Evolutionary conservation across 2,888 invertebrate species (phyloP), one percentile per base, ranked within the genome.

Genomic region (Chloroclysta siterata): DNA sequence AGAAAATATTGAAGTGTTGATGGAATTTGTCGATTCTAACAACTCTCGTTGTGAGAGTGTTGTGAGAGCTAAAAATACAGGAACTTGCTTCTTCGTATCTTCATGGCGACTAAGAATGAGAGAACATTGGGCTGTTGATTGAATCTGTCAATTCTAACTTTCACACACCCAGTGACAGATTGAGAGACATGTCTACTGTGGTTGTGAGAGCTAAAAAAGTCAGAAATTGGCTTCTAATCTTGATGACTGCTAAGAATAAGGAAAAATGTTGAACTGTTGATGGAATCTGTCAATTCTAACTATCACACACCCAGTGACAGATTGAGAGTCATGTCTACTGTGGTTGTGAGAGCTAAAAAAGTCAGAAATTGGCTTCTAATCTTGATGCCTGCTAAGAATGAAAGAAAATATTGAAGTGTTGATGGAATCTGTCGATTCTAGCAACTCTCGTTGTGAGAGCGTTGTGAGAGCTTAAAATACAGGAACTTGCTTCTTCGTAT

Each of bases 261-360:
- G 6, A 6, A 29, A 29, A 5, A 29, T 6, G 6, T 29, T 29
- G 39, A 15, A 36, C 22, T n/a, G 14, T 15, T 22, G 33, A 33
- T 47, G 33, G 33, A 10, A 51, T 51, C 55, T 36, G 46, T 47
- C 55, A 47, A 46, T 15, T 55, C 15, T 55, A 74, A 65, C 71
- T 41, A 71, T 78, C 72, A 77, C 63, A 51, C 65, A 68, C 77
- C 77, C 78, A 79, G 76, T 79, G 76, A 80, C 76, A 74, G 71
- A 74, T 13, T 59, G n/a, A 46, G 6, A 48, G 48, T 77, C 74
- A 63, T 76, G 72, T 74, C 77, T 67, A 70, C 74, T 78, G 73
- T 69, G 68, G 44, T 53, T 60, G 33, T 72, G 68, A 73, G 15
- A 46, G 65, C 72, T 68, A 44, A 2, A 50, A n/a, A 50, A 13